A percentile compares a stretch with the other conserved stretches of the same genome.
Conservation (phyloP, 2,888 invertebrate species). For the Microplitis deprimator region DNA sequence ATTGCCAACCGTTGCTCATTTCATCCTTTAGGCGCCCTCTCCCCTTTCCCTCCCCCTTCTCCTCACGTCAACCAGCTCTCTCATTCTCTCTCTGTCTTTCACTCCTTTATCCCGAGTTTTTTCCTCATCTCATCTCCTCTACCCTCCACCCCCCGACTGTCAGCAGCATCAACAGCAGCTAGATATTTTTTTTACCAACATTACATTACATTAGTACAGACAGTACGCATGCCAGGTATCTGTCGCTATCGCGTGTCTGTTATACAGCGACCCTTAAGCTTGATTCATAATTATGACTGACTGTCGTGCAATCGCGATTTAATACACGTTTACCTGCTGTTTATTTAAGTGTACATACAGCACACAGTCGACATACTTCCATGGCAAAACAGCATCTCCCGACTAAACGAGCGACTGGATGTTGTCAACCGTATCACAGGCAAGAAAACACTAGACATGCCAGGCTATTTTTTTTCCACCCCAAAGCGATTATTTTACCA, state of each 20-base stretch:
- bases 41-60: slow-evolving; percentile 20
- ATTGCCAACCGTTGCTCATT: slow-evolving; percentile 41
- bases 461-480: slow-evolving; percentile 1
- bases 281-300: slow-evolving; percentile 42
- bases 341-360: neutral
- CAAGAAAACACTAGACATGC: slow-evolving; percentile 22
- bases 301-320: slow-evolving; percentile 39
- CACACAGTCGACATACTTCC: neutral
- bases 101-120: neutral
- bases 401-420: neutral
- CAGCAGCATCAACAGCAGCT: slow-evolving; percentile 10
- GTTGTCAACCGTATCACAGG: slow-evolving; percentile 20
- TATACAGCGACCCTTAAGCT: slow-evolving; percentile 18
- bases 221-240: slow-evolving; percentile 33
- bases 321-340: slow-evolving; percentile 24
- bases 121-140: neutral
- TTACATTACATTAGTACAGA: slow-evolving; percentile 35
- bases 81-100: neutral
- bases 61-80: neutral
- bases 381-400: no score
- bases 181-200: slow-evolving; percentile 33
- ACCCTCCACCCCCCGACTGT: neutral
- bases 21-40: slow-evolving; percentile 42
- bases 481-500: slow-evolving; percentile 14
- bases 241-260: slow-evolving; percentile 38